These are phyloP conservation scores for Cliona cf. orientalis DNA, from an alignment of 37 sponge, comb jelly and placozoan species.

Conservation along the genomic window DNA sequence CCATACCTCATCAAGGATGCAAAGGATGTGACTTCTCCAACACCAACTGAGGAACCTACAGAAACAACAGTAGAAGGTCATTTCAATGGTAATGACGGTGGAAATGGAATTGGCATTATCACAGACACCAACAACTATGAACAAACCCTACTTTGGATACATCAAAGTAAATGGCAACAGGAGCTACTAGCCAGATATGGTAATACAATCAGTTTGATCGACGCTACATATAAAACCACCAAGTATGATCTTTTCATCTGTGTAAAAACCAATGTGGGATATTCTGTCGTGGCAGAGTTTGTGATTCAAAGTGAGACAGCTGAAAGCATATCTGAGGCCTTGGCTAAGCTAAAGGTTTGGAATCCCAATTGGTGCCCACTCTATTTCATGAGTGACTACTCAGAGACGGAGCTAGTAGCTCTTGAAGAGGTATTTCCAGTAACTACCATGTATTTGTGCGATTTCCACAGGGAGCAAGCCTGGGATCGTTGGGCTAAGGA, in stretches of 20 bases:
- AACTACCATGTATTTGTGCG: constrained; percentile 39
- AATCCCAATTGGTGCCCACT: constrained; percentile 38
- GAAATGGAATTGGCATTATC: neutral
- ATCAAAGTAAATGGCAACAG: constrained; percentile 53
- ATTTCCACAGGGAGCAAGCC: constrained; percentile 24
- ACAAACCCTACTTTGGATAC: constrained; percentile 29
- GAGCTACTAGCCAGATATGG: constrained; percentile 41
- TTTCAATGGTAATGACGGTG: constrained; percentile 6
- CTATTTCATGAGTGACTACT: constrained; percentile 52
- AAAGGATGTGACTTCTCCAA: neutral
- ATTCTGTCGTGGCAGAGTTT: constrained; percentile 53
- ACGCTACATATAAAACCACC: constrained; percentile 54
- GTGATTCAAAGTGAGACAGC: constrained; percentile 12
- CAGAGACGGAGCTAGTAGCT: constrained; percentile 22
- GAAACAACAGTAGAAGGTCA: neutral
- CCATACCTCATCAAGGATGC: neutral
- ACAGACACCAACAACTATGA: neutral
- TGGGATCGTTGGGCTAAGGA: neutral
- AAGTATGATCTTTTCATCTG: constrained; percentile 46
- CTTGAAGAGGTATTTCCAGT: neutral
- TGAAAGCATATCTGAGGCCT: constrained; percentile 1
- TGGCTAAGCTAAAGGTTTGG: neutral
- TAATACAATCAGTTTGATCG: constrained; percentile 26
- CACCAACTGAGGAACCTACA: neutral
- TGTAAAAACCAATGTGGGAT: constrained; percentile 17